Conservation (phyloP, 2,888 invertebrate genomes). For the Dryadula phaetusa region DNA sequence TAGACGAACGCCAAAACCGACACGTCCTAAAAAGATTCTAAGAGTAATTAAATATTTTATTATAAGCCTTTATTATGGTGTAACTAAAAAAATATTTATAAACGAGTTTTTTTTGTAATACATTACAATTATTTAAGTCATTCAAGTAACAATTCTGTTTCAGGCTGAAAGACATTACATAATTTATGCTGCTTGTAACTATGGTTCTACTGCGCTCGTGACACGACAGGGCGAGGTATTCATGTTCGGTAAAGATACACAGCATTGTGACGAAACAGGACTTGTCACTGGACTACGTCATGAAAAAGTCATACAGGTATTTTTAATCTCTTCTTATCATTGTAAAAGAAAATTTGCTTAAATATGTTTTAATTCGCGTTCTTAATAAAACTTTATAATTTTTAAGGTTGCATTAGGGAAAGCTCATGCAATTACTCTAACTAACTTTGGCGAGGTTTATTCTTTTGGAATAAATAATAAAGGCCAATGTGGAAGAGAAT, state of each 20-base stretch:
- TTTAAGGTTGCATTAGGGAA: slow-evolving; percentile 94
- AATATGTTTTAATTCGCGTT: too few species aligned
- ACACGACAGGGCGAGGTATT: slow-evolving; percentile 95
- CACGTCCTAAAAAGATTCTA: slow-evolving; percentile 95
- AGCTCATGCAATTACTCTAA: slow-evolving; percentile 96
- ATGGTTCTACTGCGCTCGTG: slow-evolving; percentile 96
- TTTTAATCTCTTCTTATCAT: background rate
- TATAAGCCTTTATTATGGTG: background rate
- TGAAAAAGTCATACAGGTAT: slow-evolving; percentile 86
- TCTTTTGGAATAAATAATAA: slow-evolving; percentile 99
- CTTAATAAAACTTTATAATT: background rate
- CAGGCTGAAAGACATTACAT: slow-evolving; percentile 91
- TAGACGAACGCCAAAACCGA: slow-evolving; percentile 94
- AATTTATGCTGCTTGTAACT: slow-evolving; percentile 94
- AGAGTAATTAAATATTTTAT: slow-evolving; percentile 80
- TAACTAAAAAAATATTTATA: too few species aligned
- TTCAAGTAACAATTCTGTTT: background rate
- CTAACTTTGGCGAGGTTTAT: slow-evolving; percentile 94
- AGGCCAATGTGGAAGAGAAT: slow-evolving; percentile 97
- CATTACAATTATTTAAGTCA: background rate
- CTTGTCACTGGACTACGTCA: slow-evolving; percentile 90
- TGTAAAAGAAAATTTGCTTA: background rate
- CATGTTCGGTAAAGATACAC: slow-evolving; percentile 97
- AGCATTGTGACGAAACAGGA: slow-evolving; percentile 91
- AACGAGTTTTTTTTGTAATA: too few species aligned